A percentile compares a stretch with the other conserved stretches of the same genome.
Evolutionary conservation across 2,888 invertebrate species (phyloP).

Genomic region (Reticulitermes lucifugus): DNA sequence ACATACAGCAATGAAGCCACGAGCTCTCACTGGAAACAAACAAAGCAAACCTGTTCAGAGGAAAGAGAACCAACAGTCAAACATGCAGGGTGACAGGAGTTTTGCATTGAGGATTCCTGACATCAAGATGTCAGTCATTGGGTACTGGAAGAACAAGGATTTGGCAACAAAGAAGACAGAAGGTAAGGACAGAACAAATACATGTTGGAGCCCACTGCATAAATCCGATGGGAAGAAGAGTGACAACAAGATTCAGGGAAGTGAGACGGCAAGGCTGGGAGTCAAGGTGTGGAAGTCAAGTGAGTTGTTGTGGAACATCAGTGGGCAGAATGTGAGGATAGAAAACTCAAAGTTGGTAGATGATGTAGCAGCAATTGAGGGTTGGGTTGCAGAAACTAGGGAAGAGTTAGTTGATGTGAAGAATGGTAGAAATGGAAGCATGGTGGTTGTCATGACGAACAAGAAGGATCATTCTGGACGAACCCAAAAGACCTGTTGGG

Average conservation of each 20-base stretch:
- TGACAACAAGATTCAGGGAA: slow-evolving; percentile 10
- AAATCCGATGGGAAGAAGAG: neutral
- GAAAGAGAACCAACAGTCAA: neutral
- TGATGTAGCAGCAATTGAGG: neutral
- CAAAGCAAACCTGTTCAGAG: neutral
- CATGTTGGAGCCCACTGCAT: neutral
- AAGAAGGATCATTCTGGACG: neutral
- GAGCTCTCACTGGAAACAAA: neutral
- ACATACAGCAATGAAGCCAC: neutral
- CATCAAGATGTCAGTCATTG: slow-evolving; percentile 31
- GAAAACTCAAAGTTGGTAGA: slow-evolving; percentile 10
- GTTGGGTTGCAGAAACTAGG: slow-evolving; percentile 2
- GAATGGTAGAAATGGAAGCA: neutral
- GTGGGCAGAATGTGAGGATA: slow-evolving; percentile 29
- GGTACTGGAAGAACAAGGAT: slow-evolving; percentile 33
- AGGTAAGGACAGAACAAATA: neutral
- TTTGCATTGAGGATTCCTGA: slow-evolving; percentile 22
- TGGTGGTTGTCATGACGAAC: neutral
- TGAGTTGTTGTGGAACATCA: slow-evolving; percentile 29
- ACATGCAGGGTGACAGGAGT: neutral
- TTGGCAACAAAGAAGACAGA: neutral
- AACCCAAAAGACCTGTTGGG: neutral
- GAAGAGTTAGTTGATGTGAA: neutral
- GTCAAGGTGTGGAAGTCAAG: neutral
- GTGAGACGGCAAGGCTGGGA: neutral